These are phyloP conservation scores for Megatriorchis doriae DNA, from an alignment of 2,113 vertebrate genomes.

Conservation along the genomic window DNA sequence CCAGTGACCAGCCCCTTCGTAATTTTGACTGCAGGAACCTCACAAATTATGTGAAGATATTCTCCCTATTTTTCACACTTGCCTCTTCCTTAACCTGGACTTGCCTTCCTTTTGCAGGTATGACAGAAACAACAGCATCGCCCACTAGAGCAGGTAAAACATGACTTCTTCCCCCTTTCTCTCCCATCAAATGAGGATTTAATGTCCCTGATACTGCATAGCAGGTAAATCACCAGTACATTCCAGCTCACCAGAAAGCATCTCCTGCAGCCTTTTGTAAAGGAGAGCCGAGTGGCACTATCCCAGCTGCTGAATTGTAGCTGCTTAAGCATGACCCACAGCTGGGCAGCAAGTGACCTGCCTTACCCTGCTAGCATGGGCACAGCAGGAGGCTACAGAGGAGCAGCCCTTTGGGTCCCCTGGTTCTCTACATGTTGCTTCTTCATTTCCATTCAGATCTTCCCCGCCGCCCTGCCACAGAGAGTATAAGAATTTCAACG, in stretches of 20 bases:
- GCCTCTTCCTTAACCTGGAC: not conserved
- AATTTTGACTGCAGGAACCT: not conserved
- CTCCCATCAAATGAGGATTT: not conserved
- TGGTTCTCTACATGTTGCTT: not conserved
- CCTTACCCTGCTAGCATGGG: not conserved
- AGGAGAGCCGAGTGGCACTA: not conserved
- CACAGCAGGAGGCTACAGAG: not conserved
- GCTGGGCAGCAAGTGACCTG: not conserved
- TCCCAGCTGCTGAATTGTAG: not conserved
- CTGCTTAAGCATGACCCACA: not conserved
- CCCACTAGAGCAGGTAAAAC: slow-evolving; percentile 26
- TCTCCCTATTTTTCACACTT: not conserved
- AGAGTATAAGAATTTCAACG: not conserved
- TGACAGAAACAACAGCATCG: not conserved
- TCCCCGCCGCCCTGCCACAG: not conserved
- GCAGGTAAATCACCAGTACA: not conserved
- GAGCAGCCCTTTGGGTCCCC: not conserved
- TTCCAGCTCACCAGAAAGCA: not conserved
- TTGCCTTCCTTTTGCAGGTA: slow-evolving; percentile 1
- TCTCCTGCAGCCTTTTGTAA: not conserved
- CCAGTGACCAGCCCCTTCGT: not conserved
- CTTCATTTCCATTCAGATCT: not conserved
- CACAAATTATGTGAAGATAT: not conserved
- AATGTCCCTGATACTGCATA: not conserved
- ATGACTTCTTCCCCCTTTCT: not conserved